These are phyloP conservation scores for Chaunax sp. DNA, from an alignment of 2,797 vertebrate genomes.

Conservation along the genomic window DNA sequence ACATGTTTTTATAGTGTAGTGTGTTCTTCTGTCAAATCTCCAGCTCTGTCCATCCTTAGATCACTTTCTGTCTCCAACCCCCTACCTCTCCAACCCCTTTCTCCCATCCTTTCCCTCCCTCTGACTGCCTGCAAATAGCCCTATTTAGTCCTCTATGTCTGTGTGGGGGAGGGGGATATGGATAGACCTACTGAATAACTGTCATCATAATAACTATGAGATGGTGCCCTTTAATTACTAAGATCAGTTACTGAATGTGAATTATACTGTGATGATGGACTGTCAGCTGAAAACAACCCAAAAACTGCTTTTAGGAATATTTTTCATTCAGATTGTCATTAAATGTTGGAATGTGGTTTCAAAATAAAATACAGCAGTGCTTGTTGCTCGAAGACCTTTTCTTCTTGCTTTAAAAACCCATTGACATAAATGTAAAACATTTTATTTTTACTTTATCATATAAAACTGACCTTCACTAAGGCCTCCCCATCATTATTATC, in stretches of 20 bases:
- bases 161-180: conserved; percentile 28
- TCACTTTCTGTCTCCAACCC: conserved; percentile 50
- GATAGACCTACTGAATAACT: conserved; percentile 46
- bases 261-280: conserved; percentile 5
- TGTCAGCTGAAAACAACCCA: not conserved
- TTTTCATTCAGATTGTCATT: not conserved
- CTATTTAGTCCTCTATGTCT: conserved; percentile 10
- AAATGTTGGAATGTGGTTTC: not conserved
- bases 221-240: conserved; percentile 41
- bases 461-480: too few relatives aligned
- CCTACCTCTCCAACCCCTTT: conserved; percentile 46
- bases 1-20: conserved; percentile 34
- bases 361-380: not conserved
- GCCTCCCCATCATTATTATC: too few relatives aligned
- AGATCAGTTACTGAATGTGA: conserved; percentile 11
- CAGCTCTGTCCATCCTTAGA: conserved; percentile 48
- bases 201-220: conserved; percentile 58
- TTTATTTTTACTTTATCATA: too few relatives aligned
- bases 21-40: conserved; percentile 11
- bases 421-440: too few relatives aligned
- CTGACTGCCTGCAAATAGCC: conserved; percentile 17
- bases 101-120: conserved; percentile 12
- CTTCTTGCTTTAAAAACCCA: too few relatives aligned
- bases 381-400: too few relatives aligned
- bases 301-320: not conserved